A percentile compares a stretch with the other conserved stretches of the same genome.
These are phyloP conservation scores for Notechis scutatus DNA, from an alignment of 2,113 vertebrate genomes.

Conservation along the genomic window DNA sequence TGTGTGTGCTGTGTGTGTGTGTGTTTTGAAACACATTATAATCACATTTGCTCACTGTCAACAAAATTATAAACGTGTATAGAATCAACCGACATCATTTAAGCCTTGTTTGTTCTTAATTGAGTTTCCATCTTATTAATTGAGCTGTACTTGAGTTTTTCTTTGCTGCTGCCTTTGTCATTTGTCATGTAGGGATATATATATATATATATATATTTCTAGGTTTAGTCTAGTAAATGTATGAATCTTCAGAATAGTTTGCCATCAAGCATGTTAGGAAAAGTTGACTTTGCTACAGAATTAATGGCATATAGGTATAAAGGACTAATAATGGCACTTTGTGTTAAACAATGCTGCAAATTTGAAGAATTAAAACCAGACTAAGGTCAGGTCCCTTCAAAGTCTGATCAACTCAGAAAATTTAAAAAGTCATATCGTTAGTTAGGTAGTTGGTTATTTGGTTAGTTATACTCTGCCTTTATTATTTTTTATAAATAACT, in stretches of 20 bases:
- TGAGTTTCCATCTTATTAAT: background rate
- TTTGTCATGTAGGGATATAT: background rate
- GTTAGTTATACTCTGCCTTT: background rate
- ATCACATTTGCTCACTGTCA: background rate
- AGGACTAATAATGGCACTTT: background rate
- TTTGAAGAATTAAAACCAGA: background rate
- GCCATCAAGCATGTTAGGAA: no score
- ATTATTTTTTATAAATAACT: background rate
- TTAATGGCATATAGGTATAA: background rate
- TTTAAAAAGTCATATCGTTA: background rate
- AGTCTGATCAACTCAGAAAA: background rate
- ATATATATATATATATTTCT: no score
- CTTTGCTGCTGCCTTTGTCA: background rate
- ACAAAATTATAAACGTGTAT: background rate
- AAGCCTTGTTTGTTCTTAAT: background rate
- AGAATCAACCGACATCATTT: background rate
- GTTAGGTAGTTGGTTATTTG: no score
- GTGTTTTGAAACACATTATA: background rate
- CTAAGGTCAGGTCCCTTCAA: background rate
- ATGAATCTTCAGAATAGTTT: background rate
- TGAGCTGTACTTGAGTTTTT: background rate
- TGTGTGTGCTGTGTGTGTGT: background rate
- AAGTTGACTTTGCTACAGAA: background rate
- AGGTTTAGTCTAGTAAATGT: background rate
- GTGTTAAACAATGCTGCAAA: background rate